phyloP scores from a whole-genome alignment of 2,888 invertebrate genomes.

The Sipha maydis region DNA sequence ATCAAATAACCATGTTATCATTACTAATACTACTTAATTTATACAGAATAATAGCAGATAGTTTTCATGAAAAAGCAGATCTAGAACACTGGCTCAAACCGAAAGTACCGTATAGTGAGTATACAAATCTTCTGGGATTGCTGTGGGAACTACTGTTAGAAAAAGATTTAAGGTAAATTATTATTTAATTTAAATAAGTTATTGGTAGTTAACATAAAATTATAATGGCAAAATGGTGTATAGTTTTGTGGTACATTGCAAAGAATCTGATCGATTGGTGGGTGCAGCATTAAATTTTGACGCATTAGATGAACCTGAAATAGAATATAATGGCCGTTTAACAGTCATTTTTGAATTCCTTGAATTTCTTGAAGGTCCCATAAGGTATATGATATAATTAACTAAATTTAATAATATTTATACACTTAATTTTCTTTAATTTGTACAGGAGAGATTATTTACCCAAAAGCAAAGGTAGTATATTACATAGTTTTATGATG shows the following conservation, averaged over 20 bases:
- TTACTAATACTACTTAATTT: background rate
- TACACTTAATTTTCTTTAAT: slow-evolving; percentile 41
- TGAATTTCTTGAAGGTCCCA: slow-evolving; percentile 80
- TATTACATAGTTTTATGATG: slow-evolving; percentile 90
- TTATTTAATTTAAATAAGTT: too few species aligned
- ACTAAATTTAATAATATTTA: slow-evolving; percentile 9
- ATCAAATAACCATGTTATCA: background rate
- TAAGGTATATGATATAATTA: slow-evolving; percentile 69
- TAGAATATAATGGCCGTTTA: slow-evolving; percentile 76
- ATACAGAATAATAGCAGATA: slow-evolving; percentile 81
- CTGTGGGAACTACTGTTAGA: slow-evolving; percentile 78
- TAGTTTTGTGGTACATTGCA: slow-evolving; percentile 76
- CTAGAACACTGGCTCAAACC: slow-evolving; percentile 82
- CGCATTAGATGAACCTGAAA: slow-evolving; percentile 81
- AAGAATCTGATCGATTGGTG: slow-evolving; percentile 72
- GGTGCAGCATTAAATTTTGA: slow-evolving; percentile 85
- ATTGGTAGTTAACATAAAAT: too few species aligned
- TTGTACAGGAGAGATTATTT: slow-evolving; percentile 68
- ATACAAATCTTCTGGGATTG: slow-evolving; percentile 75
- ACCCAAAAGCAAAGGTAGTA: slow-evolving; percentile 75
- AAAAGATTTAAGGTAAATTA: slow-evolving; percentile 71
- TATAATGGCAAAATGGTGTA: slow-evolving; percentile 41
- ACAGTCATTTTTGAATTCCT: slow-evolving; percentile 81
- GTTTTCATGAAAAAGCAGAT: slow-evolving; percentile 88
- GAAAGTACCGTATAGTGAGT: slow-evolving; percentile 76